A percentile compares a stretch with the other conserved stretches of the same genome.
These are phyloP conservation scores for Halotydeus destructor DNA, from an alignment of 1,140 invertebrate genomes.

Conservation along the genomic window DNA sequence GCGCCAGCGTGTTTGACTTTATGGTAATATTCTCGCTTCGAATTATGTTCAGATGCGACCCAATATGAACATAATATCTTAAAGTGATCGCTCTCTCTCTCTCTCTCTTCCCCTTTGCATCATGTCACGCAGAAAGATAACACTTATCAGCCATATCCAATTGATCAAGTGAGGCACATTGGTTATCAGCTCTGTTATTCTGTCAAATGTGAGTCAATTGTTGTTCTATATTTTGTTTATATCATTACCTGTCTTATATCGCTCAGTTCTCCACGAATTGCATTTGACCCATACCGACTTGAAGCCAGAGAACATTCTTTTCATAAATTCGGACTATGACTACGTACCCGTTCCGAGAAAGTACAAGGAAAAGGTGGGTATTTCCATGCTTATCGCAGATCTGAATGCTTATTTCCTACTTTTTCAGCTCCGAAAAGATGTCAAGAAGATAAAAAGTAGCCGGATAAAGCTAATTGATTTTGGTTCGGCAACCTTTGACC, in stretches of 20 bases:
- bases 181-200: constrained; percentile 90
- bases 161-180: constrained; percentile 94
- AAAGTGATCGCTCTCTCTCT: not conserved
- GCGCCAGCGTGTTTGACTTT: constrained; percentile 97
- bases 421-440: too few relatives aligned
- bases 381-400: too few relatives aligned
- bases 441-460: constrained; percentile 64
- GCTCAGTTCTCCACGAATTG: constrained; percentile 74
- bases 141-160: constrained; percentile 89
- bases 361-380: constrained; percentile 16
- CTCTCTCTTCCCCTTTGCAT: not conserved
- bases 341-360: constrained; percentile 66
- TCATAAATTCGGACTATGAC: constrained; percentile 86
- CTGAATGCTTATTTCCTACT: too few relatives aligned
- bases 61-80: too few relatives aligned
- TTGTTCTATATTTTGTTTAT: not conserved
- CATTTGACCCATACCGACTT: constrained; percentile 97
- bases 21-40: constrained; percentile 50
- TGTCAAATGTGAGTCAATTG: constrained; percentile 47
- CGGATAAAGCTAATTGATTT: constrained; percentile 95
- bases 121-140: constrained; percentile 71
- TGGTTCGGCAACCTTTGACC: constrained; percentile 98
- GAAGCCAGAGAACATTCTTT: constrained; percentile 98
- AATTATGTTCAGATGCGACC: too few relatives aligned
- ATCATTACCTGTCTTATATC: too few relatives aligned